Evolutionary conservation across 2,113 vertebrate species (phyloP).

Genomic region (Narcine bancroftii): DNA sequence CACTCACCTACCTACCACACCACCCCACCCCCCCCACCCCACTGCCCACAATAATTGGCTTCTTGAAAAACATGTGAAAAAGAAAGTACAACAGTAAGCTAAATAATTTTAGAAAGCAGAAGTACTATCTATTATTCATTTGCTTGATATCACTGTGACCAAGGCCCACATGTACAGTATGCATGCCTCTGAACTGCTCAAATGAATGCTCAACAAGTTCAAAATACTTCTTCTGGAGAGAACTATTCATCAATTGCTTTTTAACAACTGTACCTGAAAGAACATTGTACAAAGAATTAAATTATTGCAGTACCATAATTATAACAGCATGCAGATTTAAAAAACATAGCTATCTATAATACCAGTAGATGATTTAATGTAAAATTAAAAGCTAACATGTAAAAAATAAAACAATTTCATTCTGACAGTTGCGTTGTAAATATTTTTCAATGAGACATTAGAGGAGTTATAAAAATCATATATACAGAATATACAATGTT

Average conservation of each 20-base stretch:
- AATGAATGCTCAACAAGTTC: not conserved
- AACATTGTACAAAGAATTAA: not conserved
- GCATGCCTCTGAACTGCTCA: not conserved
- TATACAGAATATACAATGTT: not conserved
- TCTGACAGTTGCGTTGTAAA: not conserved
- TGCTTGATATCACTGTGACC: not conserved
- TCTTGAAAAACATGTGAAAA: not conserved
- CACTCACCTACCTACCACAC: no score
- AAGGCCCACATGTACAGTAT: not conserved
- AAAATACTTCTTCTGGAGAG: not conserved
- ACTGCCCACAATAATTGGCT: no score
- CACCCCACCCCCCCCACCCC: no score
- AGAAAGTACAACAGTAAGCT: not conserved
- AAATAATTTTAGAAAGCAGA: not conserved
- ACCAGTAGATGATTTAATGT: not conserved
- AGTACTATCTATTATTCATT: not conserved
- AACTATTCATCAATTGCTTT: not conserved
- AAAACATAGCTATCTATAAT: not conserved
- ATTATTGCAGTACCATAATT: not conserved
- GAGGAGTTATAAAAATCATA: not conserved
- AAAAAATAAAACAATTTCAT: not conserved
- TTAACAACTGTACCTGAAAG: not conserved
- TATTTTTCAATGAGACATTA: not conserved
- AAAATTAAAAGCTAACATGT: not conserved
- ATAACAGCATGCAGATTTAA: not conserved